Base-by-base conservation (phyloP, 2,888 invertebrate species). In the Pristionchus mayeri region DNA sequence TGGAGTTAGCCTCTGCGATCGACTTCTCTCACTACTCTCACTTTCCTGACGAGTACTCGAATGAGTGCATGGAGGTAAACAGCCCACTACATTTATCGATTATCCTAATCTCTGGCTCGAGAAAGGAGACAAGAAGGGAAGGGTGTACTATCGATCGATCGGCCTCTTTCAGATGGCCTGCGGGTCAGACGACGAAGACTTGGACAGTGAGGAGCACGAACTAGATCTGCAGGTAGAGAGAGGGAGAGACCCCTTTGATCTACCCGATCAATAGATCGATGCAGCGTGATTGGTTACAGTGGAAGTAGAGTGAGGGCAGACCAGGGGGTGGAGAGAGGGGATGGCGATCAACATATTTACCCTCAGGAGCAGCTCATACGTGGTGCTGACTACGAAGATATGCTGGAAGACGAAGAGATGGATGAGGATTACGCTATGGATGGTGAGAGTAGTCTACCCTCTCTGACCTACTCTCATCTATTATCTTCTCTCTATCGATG, bases 11-110 rank as follows among this genome's bases (percentile, higher is more conserved):
- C 50, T 67, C 82, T 48, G 82, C 82, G 24, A 82, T 82, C 44
- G 82, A 82, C 67, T 82, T 82, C 48, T 63, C 82, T 60, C 82
- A 67, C 48, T 82, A 82, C 67, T 82, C 82, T 63, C 48, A 67
- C 48, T 82, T 67, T 67, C 82, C 82, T 37, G 50, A 82, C n/a
- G 82, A 82, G 67, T 82, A 82, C 50, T 48, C 57, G n/a, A 50
- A 78, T 78, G 50, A 78, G 50, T 78, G 30, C 76, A 78, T 78
- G 76, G 76, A 78, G 76, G 76, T 78, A 50, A 78, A 50, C 50
- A 48, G 37, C 24, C 40, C 30, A 30, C 50, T 16, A 24, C 30
- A 44, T 78, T 50, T 24, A 78, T 78, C 34, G 50, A 78, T 78
- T 78, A 30, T 21, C n/a, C 21, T 3, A 24, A 75, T 75, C 48